Base-by-base conservation (phyloP, 1,140 invertebrate genomes). In the Papilio helenus region DNA sequence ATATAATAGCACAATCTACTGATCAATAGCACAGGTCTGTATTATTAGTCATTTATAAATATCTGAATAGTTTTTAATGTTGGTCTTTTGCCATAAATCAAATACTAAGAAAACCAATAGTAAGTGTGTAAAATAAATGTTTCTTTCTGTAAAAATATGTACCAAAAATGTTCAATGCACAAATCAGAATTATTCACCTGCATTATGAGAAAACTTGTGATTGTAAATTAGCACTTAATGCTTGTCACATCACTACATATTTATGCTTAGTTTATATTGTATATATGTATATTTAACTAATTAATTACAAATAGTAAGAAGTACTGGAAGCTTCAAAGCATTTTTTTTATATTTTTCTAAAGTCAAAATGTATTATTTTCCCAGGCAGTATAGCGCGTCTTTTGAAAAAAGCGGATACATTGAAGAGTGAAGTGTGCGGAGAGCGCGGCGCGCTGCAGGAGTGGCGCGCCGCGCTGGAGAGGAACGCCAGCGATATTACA, bases 401-500 rank as follows among this genome's bases (percentile, higher is more conserved):
- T 0, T 88, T 95, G 14, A 95, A 95, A 42, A 96, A 96, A 87
- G 92, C 97, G 12, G 95, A 96, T 73, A 86, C 87, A 4, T 87
- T 96, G 1, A 96, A 96, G 86, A 91, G 90, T 61, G 95, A 94
- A 81, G 95, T 97, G 0, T 95, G 95, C 58, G 96, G 96, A 78
- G 96, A 97, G 39, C 95, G 95, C 51, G 95, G 95, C 26, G 95
- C 95, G 20, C 85, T 97, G 49, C 91, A 95, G 23, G 95, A 96
- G 58, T 96, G 96, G 96, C 96, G 96, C 55, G 95, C 96, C 46
- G 95, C 95, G 16, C 88, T 97, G 1, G 94, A 96, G 79, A 94
- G 95, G 65, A 95, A 95, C 39, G 95, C 96, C 68, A 95, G 95
- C 4, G 95, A 96, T 79, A 96, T 96, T 80, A 92, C 95, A 20